Evolutionary conservation across 2,113 vertebrate species (phyloP), one percentile per base, ranked within the genome.

Genomic region (Ictidomys tridecemlineatus): DNA sequence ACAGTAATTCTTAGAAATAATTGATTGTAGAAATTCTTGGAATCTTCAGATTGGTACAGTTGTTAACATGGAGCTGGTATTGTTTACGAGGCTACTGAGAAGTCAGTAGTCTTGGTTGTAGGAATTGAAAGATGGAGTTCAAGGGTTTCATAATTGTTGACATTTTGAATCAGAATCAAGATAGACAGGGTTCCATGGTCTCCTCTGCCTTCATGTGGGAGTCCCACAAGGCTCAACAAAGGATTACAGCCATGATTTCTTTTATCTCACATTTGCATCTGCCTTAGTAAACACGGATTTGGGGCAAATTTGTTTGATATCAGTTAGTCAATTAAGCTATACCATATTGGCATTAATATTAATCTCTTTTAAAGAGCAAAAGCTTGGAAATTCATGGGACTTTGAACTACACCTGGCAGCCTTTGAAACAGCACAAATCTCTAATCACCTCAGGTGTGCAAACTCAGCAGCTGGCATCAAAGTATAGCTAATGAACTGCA

Each of bases 341-440:
- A 69, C 17, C 73, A 74, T 39, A 56, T 63, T 86, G 45, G n/a
- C 56, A 78, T 18, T 18, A 89, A 87, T 45, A 26, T 56, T 83
- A 58, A 65, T 91, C 4, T 91, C 85, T 67, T 95, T 73, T 74
- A 91, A 92, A 95, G 48, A 94, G 63, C 18, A 86, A 89, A 84
- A 89, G 34, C 58, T 53, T 53, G 85, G 89, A 89, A 56, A 90
- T 39, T 5, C 69, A 78, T 78, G 78, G 85, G 12, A 92, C 37
- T 58, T 61, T 61, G 34, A 95, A 74, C 34, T 53, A 70, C 13
- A 45, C 26, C 70, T 90, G 88, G 26, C 53, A 86, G 78, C 51
- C 22, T 86, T 48, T 94, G 79, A 61, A 84, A 83, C 37, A 92
- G 39, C 28, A 79, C 8, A 28, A 14, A 37, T 58, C 4, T 32